These are phyloP conservation scores for Venturia canescens DNA, from an alignment of 1,140 invertebrate species.

Conservation along the genomic window DNA sequence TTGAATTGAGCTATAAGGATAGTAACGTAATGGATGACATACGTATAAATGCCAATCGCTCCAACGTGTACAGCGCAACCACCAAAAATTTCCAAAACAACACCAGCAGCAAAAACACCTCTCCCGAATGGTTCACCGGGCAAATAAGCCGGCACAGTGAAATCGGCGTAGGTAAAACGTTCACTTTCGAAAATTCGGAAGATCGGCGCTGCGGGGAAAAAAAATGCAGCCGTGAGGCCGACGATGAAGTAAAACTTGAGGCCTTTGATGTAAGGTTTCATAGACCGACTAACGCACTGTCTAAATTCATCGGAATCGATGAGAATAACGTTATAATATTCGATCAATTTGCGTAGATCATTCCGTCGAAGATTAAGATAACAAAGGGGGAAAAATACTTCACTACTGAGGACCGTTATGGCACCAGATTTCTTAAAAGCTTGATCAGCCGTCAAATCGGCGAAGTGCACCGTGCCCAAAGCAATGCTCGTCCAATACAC, in stretches of 20 bases:
- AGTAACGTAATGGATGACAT: not conserved
- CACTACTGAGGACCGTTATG: not conserved
- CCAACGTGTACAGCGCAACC: not conserved
- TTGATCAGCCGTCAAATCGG: not conserved
- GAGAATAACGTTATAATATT: constrained; percentile 19
- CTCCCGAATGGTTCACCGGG: not conserved
- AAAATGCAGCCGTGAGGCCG: not conserved
- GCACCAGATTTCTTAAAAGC: not conserved
- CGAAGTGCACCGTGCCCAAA: not conserved
- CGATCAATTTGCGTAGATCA: not conserved
- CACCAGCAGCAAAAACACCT: not conserved
- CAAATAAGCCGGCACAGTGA: not conserved
- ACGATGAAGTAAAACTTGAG: not conserved
- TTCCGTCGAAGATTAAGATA: not conserved
- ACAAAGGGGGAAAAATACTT: not conserved
- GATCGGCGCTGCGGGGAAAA: not conserved
- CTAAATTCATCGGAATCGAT: constrained; percentile 15
- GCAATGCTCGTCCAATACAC: not conserved
- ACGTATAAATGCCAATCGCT: not conserved
- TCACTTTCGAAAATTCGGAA: not conserved
- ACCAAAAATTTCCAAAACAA: not conserved
- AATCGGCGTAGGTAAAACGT: not conserved
- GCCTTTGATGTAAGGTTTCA: not conserved
- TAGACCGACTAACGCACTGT: not conserved
- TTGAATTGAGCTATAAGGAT: not conserved